Conservation (phyloP, 2,888 invertebrate genomes). For the Amblyjoppa proteus region DNA sequence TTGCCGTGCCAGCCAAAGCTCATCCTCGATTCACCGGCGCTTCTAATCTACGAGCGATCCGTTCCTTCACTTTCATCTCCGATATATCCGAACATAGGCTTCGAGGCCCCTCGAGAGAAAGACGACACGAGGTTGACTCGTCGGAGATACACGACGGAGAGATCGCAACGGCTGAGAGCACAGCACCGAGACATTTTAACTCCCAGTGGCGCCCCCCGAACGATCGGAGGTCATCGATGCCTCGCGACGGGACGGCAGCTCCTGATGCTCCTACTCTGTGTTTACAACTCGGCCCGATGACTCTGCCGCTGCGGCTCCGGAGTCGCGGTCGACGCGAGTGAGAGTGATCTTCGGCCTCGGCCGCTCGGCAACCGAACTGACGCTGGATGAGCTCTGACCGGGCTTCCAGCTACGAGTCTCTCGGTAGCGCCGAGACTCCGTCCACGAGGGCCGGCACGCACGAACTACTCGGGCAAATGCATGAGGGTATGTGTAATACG, state of each 20-base stretch:
- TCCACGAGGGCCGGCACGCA: background rate
- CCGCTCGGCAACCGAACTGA: conserved; percentile 13
- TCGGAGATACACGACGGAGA: conserved; percentile 19
- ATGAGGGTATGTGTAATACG: background rate
- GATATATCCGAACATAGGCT: conserved; percentile 67
- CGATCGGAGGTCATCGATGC: conserved; percentile 55
- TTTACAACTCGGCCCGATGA: background rate
- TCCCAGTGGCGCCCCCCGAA: conserved; percentile 34
- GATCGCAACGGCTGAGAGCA: conserved; percentile 12
- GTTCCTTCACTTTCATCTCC: conserved; percentile 75
- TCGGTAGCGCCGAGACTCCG: conserved; percentile 13
- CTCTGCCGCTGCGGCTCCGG: conserved; percentile 5
- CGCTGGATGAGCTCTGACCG: background rate
- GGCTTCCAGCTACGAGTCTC: background rate
- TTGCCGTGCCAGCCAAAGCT: conserved; percentile 11
- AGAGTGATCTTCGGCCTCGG: conserved; percentile 68
- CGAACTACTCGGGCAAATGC: background rate
- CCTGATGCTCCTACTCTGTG: conserved; percentile 12
- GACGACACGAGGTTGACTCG: background rate
- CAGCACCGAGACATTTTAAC: conserved; percentile 46
- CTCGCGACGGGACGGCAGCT: conserved; percentile 41
- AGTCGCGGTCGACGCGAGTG: conserved; percentile 56
- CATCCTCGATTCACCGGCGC: conserved; percentile 53
- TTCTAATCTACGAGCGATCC: conserved; percentile 44
- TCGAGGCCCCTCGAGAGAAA: conserved; percentile 3